Percentiles rank a stretch among this genome's conserved stretches.
Conservation (phyloP, 2,113 vertebrate species). For the Tichodroma muraria region DNA sequence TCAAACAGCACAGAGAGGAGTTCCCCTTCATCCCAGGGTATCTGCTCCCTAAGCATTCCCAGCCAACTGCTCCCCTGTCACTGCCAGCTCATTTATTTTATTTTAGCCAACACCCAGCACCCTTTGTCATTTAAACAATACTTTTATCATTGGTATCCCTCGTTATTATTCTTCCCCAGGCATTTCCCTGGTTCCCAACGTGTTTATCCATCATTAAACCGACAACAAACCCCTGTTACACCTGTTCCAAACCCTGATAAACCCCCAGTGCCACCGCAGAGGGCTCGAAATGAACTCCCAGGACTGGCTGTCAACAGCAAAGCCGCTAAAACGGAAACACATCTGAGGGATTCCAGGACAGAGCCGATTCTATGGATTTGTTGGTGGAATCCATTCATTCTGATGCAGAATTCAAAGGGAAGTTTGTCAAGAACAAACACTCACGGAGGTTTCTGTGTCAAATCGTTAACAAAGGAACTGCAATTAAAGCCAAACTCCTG, state of each 20-base stretch:
- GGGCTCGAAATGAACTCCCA: background rate
- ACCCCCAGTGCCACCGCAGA: background rate
- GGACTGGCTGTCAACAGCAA: background rate
- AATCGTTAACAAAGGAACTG: background rate
- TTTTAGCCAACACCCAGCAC: background rate
- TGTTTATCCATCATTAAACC: background rate
- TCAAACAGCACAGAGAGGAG: background rate
- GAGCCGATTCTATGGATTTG: background rate
- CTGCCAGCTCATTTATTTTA: accelerated
- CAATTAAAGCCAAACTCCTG: background rate
- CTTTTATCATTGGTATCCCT: background rate
- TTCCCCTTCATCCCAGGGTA: background rate
- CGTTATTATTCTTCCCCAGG: background rate
- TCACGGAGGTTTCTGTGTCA: background rate
- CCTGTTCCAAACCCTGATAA: background rate
- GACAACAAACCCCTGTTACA: background rate
- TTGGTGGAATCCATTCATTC: background rate
- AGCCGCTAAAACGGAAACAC: background rate
- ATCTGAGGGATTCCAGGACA: background rate
- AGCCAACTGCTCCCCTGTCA: background rate
- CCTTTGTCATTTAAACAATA: background rate
- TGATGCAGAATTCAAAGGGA: background rate
- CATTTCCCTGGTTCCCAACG: accelerated
- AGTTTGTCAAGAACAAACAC: background rate
- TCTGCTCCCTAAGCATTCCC: background rate